Conservation (phyloP, 1,140 invertebrate genomes). For the Papilio aristodemus region DNA sequence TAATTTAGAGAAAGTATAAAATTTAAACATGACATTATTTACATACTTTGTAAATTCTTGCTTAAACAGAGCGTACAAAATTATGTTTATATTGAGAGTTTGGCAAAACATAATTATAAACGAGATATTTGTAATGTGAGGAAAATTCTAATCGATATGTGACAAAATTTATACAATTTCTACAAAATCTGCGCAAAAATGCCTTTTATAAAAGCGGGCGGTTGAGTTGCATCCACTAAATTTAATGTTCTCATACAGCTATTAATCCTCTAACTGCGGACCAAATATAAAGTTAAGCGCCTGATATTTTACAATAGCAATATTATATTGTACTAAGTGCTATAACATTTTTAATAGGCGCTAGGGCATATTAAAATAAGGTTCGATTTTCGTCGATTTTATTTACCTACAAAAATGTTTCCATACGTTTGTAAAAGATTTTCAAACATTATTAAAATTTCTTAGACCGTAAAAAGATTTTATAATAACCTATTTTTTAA, state of each 20-base stretch:
- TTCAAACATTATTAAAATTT: too few species aligned
- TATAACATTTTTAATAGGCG: conserved; percentile 50
- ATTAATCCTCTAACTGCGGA: conserved; percentile 34
- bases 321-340: conserved; percentile 45
- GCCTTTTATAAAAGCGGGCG: conserved; percentile 15
- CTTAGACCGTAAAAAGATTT: too few species aligned
- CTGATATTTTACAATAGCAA: conserved; percentile 46
- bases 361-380: conserved; percentile 26
- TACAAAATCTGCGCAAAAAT: conserved; percentile 20
- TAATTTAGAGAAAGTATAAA: too few species aligned
- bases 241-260: conserved; percentile 33
- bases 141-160: not conserved
- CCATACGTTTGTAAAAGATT: too few species aligned
- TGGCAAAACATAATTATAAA: not conserved
- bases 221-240: conserved; percentile 33
- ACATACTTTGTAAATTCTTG: too few species aligned
- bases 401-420: too few species aligned
- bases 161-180: too few species aligned
- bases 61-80: too few species aligned
- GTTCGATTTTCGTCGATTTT: not conserved
- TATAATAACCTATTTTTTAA: too few species aligned
- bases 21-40: too few species aligned
- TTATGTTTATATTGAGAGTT: not conserved
- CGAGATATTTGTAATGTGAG: not conserved
- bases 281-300: conserved; percentile 37